Evolutionary conservation across 2,113 vertebrate genomes (phyloP).

Genomic region (Neofelis nebulosa): DNA sequence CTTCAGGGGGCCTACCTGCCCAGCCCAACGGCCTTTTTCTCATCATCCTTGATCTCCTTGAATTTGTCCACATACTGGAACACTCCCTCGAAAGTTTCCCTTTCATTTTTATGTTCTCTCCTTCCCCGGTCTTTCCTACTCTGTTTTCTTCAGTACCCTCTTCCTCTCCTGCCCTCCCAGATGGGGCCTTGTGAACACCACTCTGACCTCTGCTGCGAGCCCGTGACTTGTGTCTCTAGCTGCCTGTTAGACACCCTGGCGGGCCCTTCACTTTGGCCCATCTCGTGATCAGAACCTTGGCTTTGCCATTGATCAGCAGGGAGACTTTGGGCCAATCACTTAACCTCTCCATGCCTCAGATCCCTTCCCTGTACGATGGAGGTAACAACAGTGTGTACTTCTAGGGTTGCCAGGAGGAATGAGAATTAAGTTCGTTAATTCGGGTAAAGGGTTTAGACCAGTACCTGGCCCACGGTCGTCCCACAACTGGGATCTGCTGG

Average conservation of each 20-base stretch:
- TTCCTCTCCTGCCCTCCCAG: neutral
- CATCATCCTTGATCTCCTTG: neutral
- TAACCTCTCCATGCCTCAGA: neutral
- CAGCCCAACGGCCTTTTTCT: neutral
- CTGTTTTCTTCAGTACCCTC: neutral
- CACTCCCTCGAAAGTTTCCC: neutral
- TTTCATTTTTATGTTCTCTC: neutral
- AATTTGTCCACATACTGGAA: neutral
- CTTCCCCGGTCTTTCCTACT: neutral
- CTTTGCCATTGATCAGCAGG: neutral
- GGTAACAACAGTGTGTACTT: neutral
- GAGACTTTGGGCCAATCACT: neutral
- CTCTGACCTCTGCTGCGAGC: neutral
- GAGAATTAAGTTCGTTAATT: neutral
- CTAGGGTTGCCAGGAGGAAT: neutral
- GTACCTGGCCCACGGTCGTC: neutral
- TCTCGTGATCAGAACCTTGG: neutral
- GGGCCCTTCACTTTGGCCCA: no score
- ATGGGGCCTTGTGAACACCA: neutral
- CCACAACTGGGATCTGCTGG: neutral
- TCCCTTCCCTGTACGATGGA: neutral
- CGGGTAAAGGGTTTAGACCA: neutral
- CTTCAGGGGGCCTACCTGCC: neutral
- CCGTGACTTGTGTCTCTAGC: neutral
- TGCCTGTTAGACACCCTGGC: neutral